Conservation (phyloP, 1,140 invertebrate species). For the Centruroides sculpturatus region DNA sequence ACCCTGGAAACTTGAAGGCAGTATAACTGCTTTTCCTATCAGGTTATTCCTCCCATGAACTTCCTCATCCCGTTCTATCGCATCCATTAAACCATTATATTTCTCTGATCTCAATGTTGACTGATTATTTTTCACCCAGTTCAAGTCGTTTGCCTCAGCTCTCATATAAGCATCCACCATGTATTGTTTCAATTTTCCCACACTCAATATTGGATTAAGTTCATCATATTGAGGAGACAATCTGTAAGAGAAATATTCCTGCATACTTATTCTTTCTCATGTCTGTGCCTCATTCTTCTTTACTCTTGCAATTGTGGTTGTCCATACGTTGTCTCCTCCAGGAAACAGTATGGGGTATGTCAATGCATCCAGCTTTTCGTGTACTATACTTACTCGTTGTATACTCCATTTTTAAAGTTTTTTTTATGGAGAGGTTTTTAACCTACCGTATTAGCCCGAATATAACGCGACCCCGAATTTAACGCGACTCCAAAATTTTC, state of each 20-base stretch:
- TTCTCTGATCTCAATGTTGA: constrained; percentile 7
- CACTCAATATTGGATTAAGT: constrained; percentile 18
- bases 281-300: neutral
- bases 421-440: too few relatives aligned
- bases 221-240: neutral
- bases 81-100: constrained; percentile 7
- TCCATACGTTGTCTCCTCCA: constrained; percentile 11
- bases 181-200: constrained; percentile 19
- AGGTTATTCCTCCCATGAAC: neutral
- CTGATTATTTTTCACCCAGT: constrained; percentile 8
- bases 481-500: too few relatives aligned
- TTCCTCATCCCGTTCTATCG: neutral
- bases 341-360: constrained; percentile 18
- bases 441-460: too few relatives aligned
- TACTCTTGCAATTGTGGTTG: neutral
- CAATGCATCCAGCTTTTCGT: too few relatives aligned
- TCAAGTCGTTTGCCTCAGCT: constrained; percentile 5
- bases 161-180: constrained; percentile 15
- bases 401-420: too few relatives aligned
- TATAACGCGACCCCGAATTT: too few relatives aligned
- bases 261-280: constrained; percentile 1
- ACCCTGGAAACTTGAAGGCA: constrained; percentile 13
- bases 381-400: too few relatives aligned
- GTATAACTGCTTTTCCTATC: constrained; percentile 3
- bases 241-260: neutral